A percentile compares a stretch with the other conserved stretches of the same genome.
phyloP scores from a whole-genome alignment of 2,797 vertebrate genomes.

The Malacoraja senta region DNA sequence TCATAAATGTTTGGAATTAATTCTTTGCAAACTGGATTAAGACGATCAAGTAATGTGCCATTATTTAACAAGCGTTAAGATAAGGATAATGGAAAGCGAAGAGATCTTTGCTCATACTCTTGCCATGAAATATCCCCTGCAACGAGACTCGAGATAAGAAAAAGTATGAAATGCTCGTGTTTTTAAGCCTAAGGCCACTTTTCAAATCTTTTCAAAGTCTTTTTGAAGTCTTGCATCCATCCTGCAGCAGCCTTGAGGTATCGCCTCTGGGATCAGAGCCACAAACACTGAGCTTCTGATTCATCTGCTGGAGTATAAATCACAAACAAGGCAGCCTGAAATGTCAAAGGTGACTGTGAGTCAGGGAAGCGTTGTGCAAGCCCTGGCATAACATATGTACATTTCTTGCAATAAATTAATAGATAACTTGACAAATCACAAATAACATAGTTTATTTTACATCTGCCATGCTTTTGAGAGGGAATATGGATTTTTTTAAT shows the following conservation, averaged over 20 bases:
- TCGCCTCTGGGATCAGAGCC: conserved; percentile 72
- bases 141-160: conserved; percentile 4
- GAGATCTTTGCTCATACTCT: not conserved
- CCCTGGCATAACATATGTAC: not conserved
- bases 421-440: not conserved
- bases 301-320: conserved; percentile 70
- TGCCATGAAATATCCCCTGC: not conserved
- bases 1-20: not conserved
- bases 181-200: conserved; percentile 66
- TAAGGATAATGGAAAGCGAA: not conserved
- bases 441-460: not conserved
- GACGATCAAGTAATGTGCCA: not conserved
- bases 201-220: conserved; percentile 74
- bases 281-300: conserved; percentile 75
- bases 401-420: conserved; percentile 14
- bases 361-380: not conserved
- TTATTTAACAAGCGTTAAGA: not conserved
- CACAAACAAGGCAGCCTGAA: conserved; percentile 58
- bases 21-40: not conserved
- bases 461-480: not conserved
- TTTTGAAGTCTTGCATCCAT: conserved; percentile 66
- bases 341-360: conserved; percentile 62
- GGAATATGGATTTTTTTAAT: not conserved
- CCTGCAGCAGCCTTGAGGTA: conserved; percentile 67
- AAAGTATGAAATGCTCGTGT: conserved; percentile 17